phyloP scores from a whole-genome alignment of 1,140 invertebrate species.

The Cydia splendana region DNA sequence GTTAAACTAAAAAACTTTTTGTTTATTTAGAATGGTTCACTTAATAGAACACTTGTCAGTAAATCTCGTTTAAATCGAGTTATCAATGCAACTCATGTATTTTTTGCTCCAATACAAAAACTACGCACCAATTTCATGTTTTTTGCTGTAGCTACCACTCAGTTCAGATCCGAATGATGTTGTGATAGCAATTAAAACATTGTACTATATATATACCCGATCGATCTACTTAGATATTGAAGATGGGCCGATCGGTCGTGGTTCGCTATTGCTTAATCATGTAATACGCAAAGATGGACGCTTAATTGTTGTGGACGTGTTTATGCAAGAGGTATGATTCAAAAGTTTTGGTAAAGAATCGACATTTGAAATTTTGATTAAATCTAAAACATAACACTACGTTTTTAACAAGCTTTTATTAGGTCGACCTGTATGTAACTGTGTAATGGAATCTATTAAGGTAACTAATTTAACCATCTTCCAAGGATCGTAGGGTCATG shows the following conservation, averaged over 20 bases:
- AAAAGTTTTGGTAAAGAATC: slow-evolving; percentile 17
- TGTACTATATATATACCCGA: slow-evolving; percentile 70
- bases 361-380: neutral
- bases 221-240: slow-evolving; percentile 60
- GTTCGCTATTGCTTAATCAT: slow-evolving; percentile 59
- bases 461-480: no score
- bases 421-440: no score
- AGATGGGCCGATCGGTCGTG: slow-evolving; percentile 56
- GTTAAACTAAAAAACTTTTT: no score
- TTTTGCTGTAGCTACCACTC: slow-evolving; percentile 44
- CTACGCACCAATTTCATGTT: slow-evolving; percentile 68
- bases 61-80: neutral
- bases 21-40: no score
- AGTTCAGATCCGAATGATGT: slow-evolving; percentile 44
- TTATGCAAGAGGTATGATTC: slow-evolving; percentile 45
- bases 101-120: slow-evolving; percentile 31
- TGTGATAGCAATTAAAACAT: slow-evolving; percentile 54
- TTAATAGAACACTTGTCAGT: no score
- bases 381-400: neutral
- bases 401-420: no score
- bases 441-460: no score
- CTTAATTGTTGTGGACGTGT: slow-evolving; percentile 55
- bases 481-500: no score
- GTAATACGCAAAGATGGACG: slow-evolving; percentile 57
- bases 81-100: slow-evolving; percentile 5